Evolutionary conservation across 2,797 vertebrate genomes (phyloP), one percentile per base, ranked within the genome.

Genomic region (Aulostomus chinensis): DNA sequence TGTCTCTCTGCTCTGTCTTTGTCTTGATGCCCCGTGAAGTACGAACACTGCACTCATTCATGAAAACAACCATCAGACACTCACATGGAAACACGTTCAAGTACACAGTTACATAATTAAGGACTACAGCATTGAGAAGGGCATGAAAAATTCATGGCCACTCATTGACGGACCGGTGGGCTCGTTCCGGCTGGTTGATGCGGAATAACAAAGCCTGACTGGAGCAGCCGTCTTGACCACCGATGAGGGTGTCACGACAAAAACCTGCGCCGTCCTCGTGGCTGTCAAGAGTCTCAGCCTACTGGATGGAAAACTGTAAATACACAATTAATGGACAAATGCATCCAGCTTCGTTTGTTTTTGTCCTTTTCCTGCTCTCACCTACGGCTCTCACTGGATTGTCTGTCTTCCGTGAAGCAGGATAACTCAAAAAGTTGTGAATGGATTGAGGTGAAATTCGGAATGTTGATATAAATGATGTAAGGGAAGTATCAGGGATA

Each of bases 21-120:
- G 12, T 29, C 7, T 26, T 34, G 50, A 64, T 56, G 52, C 42
- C 42, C 25, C 1, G 2, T 71, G 57, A 54, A 54, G 58, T 7
- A 8, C 32, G 20, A 72, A 79, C 70, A 77, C 65, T 63, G 64
- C 5, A 3, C 45, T 78, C 77, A 80, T 85, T 84, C 74, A 84
- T 65, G 72, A 58, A 73, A 66, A 13, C 24, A 24, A 39, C 6
- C 67, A 61, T 67, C 70, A 66, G 62, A 66, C 2, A 16, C 74
- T 76, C 67, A 78, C 76, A 74, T 76, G 76, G 55, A 74, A 76
- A 64, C 47, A 51, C 48, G 9, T 61, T 73, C 47, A 51, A 71
- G 61, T 21, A 6, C 59, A 62, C 5, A 2, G 58, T 72, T 69
- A 61, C 59, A 69, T 76, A 82, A 83, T 77, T 53, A 73, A 48